A percentile compares a stretch with the other conserved stretches of the same genome.
phyloP scores from a whole-genome alignment of 2,888 invertebrate genomes.

The Drosophila atripex region DNA sequence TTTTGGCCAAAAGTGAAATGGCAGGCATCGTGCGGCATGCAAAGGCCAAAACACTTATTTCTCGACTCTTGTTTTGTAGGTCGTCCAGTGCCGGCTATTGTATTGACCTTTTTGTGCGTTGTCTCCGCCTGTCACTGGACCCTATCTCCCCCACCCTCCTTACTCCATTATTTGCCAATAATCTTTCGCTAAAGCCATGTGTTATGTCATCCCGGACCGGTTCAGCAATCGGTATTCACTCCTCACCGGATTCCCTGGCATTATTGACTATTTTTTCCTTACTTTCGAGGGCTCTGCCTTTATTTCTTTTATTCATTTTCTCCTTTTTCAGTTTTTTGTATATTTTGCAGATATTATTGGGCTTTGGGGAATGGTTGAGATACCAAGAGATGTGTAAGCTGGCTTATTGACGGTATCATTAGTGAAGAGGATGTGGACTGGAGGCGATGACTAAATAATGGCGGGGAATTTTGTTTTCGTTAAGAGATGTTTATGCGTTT shows the following conservation, averaged over 20 bases:
- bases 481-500: not conserved
- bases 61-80: slow-evolving; percentile 18
- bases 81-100: slow-evolving; percentile 20
- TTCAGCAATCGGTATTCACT: slow-evolving; percentile 51
- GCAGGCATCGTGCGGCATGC: slow-evolving; percentile 42
- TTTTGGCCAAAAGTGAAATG: slow-evolving; percentile 35
- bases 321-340: slow-evolving; percentile 14
- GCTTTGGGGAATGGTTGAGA: not conserved
- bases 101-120: slow-evolving; percentile 43
- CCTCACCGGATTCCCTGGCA: slow-evolving; percentile 55
- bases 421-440: slow-evolving; percentile 46
- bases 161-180: slow-evolving; percentile 57
- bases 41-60: slow-evolving; percentile 43
- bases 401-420: slow-evolving; percentile 38
- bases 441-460: slow-evolving; percentile 12
- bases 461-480: slow-evolving; percentile 14
- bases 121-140: slow-evolving; percentile 28
- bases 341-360: slow-evolving; percentile 10
- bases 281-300: slow-evolving; percentile 48
- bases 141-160: slow-evolving; percentile 7
- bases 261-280: slow-evolving; percentile 41
- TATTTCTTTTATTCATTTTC: slow-evolving; percentile 27
- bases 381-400: slow-evolving; percentile 22
- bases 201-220: slow-evolving; percentile 76
- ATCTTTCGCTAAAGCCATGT: slow-evolving; percentile 63